These are phyloP conservation scores for Corvus cornix DNA, from an alignment of 2,113 vertebrate species.

Conservation along the genomic window DNA sequence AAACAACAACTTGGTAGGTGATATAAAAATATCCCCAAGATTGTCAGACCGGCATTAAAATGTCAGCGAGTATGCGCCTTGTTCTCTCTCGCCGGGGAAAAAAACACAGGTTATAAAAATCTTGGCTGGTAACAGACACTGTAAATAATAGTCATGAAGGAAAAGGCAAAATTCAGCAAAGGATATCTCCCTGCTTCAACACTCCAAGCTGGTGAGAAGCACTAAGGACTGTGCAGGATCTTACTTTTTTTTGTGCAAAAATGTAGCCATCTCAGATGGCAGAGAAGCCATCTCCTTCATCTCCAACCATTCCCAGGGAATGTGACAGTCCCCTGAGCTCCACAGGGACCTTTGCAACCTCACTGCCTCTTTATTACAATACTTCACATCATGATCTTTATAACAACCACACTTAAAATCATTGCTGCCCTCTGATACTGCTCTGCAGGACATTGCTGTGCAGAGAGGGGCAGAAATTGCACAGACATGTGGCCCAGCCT, in stretches of 20 bases:
- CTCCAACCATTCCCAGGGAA: accelerated
- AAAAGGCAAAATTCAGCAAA: neutral
- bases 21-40: constrained; percentile 41
- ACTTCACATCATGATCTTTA: neutral
- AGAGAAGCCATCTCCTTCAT: neutral
- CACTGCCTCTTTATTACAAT: neutral
- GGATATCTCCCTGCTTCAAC: neutral
- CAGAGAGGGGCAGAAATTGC: neutral
- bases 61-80: constrained; percentile 41
- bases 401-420: neutral
- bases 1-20: neutral
- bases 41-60: constrained; percentile 38
- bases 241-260: neutral
- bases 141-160: neutral
- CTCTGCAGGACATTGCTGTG: neutral
- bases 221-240: neutral
- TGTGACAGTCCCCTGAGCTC: neutral
- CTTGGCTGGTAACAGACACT: neutral
- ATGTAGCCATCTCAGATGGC: no score
- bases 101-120: neutral
- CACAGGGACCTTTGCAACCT: neutral
- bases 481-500: accelerated
- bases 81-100: neutral
- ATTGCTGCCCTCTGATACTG: neutral
- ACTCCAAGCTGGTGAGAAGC: accelerated